Percentiles rank a stretch among this genome's conserved stretches.
These are phyloP conservation scores for Kryptolebias marmoratus DNA, from an alignment of 2,113 vertebrate species.

Conservation along the genomic window DNA sequence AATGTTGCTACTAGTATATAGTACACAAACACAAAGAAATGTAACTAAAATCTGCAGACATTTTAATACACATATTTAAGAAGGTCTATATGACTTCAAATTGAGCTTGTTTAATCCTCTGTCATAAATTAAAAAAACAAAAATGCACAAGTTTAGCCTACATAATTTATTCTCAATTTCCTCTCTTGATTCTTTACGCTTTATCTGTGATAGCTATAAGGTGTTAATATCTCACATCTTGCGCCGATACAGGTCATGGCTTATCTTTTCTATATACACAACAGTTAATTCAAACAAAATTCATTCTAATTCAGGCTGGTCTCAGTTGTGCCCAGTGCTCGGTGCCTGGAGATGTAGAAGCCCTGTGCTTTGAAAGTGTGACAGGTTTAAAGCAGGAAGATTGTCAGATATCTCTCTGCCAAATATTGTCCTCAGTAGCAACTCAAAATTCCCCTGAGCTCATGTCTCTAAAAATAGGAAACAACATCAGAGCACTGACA, in stretches of 20 bases:
- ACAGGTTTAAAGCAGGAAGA: conserved; percentile 65
- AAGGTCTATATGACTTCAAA: conserved; percentile 15
- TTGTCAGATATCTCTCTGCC: conserved; percentile 65
- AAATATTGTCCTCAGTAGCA: conserved; percentile 57
- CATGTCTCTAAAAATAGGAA: conserved; percentile 48
- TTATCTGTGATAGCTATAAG: conserved; percentile 51
- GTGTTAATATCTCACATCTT: conserved; percentile 71
- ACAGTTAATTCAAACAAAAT: conserved; percentile 31
- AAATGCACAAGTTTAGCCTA: conserved; percentile 37
- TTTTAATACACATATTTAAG: background rate
- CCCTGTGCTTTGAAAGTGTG: conserved; percentile 58
- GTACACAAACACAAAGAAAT: too few relatives aligned
- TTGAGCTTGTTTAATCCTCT: conserved; percentile 14
- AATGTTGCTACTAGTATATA: too few relatives aligned
- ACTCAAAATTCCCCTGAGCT: conserved; percentile 55
- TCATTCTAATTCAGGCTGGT: background rate
- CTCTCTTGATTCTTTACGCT: conserved; percentile 43
- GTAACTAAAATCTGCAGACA: background rate
- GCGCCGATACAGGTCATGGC: conserved; percentile 52
- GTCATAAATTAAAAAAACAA: conserved; percentile 52
- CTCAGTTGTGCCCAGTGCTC: conserved; percentile 28
- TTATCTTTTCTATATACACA: conserved; percentile 46
- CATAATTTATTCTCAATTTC: conserved; percentile 65
- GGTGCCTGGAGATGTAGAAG: conserved; percentile 45
- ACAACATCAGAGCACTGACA: conserved; percentile 43